phyloP scores from a whole-genome alignment of 2,797 vertebrate species.

The Pipistrellus kuhlii region DNA sequence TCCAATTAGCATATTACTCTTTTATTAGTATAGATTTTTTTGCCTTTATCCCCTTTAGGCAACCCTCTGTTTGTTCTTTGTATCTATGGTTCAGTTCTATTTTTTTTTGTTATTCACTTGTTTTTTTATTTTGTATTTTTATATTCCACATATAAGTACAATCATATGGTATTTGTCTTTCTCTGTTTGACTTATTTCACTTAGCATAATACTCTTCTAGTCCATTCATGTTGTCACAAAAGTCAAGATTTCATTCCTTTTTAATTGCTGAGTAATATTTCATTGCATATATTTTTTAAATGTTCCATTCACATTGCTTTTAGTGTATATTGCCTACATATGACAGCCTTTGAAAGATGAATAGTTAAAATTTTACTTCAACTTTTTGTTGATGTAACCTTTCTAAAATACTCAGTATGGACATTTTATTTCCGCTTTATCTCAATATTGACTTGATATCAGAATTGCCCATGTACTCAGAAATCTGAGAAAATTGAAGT shows the following conservation, averaged over 20 bases:
- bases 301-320: not conserved
- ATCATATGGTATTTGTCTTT: not conserved
- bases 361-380: constrained; percentile 4
- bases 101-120: not conserved
- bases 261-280: not conserved
- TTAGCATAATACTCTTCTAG: not conserved
- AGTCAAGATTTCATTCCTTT: not conserved
- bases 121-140: not conserved
- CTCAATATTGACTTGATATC: not conserved
- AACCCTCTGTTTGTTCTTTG: not conserved
- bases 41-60: not conserved
- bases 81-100: not conserved
- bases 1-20: too few species aligned
- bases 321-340: not conserved
- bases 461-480: constrained; percentile 19
- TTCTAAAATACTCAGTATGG: not conserved
- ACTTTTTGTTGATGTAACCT: not conserved
- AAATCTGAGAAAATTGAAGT: not conserved
- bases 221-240: not conserved
- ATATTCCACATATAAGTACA: not conserved
- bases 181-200: not conserved
- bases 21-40: too few species aligned
- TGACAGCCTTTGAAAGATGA: not conserved
- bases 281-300: not conserved
- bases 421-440: not conserved